A percentile compares a stretch with the other conserved stretches of the same genome.
phyloP scores from a whole-genome alignment of 2,888 invertebrate genomes.

The Pollenia griseotomentosa region DNA sequence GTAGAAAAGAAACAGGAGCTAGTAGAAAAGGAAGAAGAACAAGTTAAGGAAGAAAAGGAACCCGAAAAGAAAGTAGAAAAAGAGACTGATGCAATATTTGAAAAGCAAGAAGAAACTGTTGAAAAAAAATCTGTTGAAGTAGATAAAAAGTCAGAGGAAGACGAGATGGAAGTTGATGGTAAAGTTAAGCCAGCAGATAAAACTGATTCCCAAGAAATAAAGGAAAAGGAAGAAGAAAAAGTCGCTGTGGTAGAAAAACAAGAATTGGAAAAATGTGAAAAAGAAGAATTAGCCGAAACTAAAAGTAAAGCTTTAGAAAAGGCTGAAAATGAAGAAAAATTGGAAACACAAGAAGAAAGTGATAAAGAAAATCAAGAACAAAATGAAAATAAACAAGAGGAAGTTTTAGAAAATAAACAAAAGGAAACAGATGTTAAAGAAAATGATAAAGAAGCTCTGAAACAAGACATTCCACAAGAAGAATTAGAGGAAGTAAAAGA shows the following conservation, averaged over 20 bases:
- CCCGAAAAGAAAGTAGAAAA: conserved; percentile 32
- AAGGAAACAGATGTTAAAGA: conserved; percentile 24
- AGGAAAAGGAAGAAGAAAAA: conserved; percentile 75
- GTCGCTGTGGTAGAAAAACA: conserved; percentile 75
- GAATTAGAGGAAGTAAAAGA: conserved; percentile 38
- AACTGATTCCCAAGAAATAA: conserved; percentile 38
- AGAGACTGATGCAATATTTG: neutral
- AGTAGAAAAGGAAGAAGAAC: conserved; percentile 30
- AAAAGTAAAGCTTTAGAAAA: conserved; percentile 39
- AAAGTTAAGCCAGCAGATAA: conserved; percentile 24
- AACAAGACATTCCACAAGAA: conserved; percentile 59
- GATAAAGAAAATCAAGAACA: conserved; percentile 45
- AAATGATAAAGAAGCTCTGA: conserved; percentile 31
- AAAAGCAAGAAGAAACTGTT: conserved; percentile 57
- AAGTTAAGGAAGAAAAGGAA: conserved; percentile 45
- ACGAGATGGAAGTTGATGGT: conserved; percentile 58
- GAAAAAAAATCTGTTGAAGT: conserved; percentile 62
- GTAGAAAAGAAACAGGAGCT: conserved; percentile 39
- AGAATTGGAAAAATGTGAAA: conserved; percentile 77
- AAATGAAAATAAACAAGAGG: conserved; percentile 41
- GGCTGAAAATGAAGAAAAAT: conserved; percentile 34
- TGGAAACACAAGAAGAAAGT: conserved; percentile 7
- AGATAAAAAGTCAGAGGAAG: conserved; percentile 21
- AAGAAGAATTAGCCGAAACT: conserved; percentile 73
- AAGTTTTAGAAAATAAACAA: conserved; percentile 23